These are phyloP conservation scores for Morinoia aosen DNA, from an alignment of 2,888 invertebrate species.

Conservation along the genomic window DNA sequence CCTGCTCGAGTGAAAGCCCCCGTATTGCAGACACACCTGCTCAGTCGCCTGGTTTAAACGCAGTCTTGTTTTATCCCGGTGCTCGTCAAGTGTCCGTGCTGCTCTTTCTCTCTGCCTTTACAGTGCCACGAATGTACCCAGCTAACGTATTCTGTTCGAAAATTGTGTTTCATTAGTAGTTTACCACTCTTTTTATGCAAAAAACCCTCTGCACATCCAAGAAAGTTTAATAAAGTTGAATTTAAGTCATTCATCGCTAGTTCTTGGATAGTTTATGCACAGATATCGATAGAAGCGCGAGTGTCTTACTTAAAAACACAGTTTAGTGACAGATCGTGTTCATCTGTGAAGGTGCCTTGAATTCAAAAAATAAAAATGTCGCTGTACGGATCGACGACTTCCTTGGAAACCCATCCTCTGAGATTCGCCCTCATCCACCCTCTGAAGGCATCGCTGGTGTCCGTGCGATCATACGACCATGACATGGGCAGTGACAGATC, in stretches of 20 bases:
- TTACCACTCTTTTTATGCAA: neutral
- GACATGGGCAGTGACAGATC: conserved; percentile 33
- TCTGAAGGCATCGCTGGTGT: conserved; percentile 50
- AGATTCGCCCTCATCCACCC: conserved; percentile 49
- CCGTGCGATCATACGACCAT: conserved; percentile 39
- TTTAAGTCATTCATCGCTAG: neutral
- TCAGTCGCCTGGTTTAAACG: neutral
- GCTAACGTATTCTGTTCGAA: neutral
- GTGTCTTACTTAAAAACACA: neutral
- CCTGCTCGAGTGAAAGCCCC: conserved; percentile 10
- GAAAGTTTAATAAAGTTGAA: neutral
- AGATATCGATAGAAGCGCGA: neutral
- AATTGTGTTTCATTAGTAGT: neutral
- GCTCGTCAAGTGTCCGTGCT: neutral
- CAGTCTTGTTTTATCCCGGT: neutral
- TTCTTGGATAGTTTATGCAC: neutral
- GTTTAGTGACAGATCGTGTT: neutral
- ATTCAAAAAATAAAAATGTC: neutral
- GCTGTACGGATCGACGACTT: neutral
- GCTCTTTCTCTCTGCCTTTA: neutral
- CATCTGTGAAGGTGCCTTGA: neutral
- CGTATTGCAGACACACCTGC: neutral
- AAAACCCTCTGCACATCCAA: neutral
- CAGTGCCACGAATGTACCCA: too few relatives aligned
- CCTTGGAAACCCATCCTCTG: conserved; percentile 39